Conservation (phyloP, 2,113 vertebrate genomes). For the Campylomormyrus tamandua region DNA sequence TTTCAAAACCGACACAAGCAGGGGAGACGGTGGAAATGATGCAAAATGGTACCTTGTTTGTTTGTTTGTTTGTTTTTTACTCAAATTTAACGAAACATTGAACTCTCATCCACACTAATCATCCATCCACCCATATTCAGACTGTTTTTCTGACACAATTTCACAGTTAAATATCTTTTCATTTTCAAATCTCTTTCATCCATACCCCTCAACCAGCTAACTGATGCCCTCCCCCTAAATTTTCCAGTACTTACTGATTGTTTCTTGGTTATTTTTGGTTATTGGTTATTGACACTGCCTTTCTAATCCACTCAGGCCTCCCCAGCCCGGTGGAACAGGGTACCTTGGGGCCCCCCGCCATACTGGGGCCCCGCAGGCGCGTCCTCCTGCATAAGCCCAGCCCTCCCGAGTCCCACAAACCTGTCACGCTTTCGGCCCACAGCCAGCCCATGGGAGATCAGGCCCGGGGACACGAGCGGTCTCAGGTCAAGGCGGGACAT, state of each 20-base stretch:
- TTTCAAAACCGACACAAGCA: background rate
- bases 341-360: background rate
- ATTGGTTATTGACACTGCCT: too few relatives aligned
- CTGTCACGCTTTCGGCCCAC: background rate
- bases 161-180: background rate
- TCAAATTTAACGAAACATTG: background rate
- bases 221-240: background rate
- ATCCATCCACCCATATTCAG: background rate
- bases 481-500: conserved; percentile 18
- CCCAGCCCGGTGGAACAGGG: background rate
- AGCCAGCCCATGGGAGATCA: conserved; percentile 7
- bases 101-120: background rate
- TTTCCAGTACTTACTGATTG: background rate
- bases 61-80: background rate
- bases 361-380: background rate
- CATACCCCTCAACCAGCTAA: background rate
- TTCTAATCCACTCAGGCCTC: too few relatives aligned
- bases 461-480: background rate
- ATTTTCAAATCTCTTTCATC: background rate
- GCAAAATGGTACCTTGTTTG: background rate
- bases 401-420: background rate
- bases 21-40: background rate
- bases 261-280: background rate
- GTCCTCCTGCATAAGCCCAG: background rate
- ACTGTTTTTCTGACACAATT: background rate